Conservation (phyloP, 2,113 vertebrate species). For the Raja brachyura region DNA sequence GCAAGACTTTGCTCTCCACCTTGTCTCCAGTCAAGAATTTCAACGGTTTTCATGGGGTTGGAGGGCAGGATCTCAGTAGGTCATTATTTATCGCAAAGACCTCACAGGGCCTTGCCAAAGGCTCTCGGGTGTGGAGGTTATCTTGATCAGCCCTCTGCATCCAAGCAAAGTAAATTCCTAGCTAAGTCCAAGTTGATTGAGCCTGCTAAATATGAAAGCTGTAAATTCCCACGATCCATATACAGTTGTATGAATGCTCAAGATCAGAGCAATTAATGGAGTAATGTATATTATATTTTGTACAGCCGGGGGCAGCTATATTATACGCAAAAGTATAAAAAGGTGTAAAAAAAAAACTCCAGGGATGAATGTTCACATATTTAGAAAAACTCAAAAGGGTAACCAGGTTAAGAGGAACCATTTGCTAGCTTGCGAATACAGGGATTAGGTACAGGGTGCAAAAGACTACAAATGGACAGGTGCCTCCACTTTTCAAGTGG, state of each 20-base stretch:
- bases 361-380: neutral
- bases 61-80: too few relatives aligned
- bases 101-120: too few relatives aligned
- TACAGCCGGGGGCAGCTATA: neutral
- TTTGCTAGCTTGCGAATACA: neutral
- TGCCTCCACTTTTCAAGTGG: neutral
- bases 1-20: too few relatives aligned
- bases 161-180: too few relatives aligned
- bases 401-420: neutral
- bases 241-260: neutral
- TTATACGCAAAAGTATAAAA: neutral
- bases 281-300: neutral
- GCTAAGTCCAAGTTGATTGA: too few relatives aligned
- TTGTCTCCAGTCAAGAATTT: too few relatives aligned
- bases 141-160: too few relatives aligned
- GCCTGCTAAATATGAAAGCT: neutral
- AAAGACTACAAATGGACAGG: neutral
- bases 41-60: too few relatives aligned
- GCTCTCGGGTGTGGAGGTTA: too few relatives aligned
- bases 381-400: neutral
- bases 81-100: too few relatives aligned
- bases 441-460: neutral
- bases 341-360: neutral
- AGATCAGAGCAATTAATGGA: neutral
- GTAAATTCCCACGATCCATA: neutral